Base-by-base conservation (phyloP, 2,888 invertebrate genomes). In the Diaprepes abbreviatus region DNA sequence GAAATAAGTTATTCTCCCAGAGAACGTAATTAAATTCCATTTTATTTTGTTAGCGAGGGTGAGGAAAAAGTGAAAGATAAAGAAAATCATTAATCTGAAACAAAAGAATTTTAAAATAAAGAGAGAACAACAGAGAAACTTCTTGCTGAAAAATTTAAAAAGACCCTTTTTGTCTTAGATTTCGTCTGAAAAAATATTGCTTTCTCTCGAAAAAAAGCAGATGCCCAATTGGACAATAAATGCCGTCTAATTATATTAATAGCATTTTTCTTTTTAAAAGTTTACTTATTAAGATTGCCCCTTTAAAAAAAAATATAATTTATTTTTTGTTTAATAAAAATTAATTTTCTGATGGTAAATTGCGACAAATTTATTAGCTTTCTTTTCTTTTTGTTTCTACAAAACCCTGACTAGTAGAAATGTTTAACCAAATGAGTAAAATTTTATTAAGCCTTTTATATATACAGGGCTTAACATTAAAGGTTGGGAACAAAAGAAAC, bases 31-130 rank as follows among this genome's bases (percentile, higher is more conserved):
- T 38, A 12, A 38, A 38, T 38, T 38, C 12, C 12, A 38, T n/a
- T 3, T 36, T 36, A 36, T 38, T 38, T 12, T 38, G 12, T 6
- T 1, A 6, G 2, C 6, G 16, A 16, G 16, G 12, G 38, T 16
- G 16, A 38, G 16, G 38, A 38, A 38, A 38, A 38, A 16, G 38
- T 38, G 12, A 6, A 38, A 38, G 38, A 38, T 38, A 38, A 38
- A 38, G 38, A 10, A 38, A 38, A 38, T 38, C 38, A 38, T 38
- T 38, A 38, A 38, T 38, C 16, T 38, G 38, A 38, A 38, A 38
- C 38, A 38, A 38, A 38, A 38, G 14, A 14, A 38, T 38, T 38
- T 38, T 38, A 38, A 38, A 38, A 38, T 16, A 38, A 2, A 38
- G 38, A 3, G 1, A 9, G 16, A 38, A 38, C 38, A 38, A 14